Evolutionary conservation across 2,113 vertebrate species (phyloP).

Genomic region (Neoarius graeffei): DNA sequence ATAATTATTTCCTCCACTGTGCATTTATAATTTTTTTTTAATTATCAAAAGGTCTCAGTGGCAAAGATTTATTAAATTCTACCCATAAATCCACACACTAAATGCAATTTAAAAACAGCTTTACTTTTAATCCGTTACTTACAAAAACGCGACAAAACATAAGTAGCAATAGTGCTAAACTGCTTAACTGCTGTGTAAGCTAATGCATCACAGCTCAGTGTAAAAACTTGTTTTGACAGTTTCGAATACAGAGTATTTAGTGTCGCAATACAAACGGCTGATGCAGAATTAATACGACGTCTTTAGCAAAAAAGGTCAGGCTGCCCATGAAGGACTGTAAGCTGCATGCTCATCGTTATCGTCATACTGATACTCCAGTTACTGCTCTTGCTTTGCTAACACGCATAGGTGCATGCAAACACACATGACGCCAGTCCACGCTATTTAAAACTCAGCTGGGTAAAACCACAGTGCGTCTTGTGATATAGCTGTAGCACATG

Average conservation of each 20-base stretch:
- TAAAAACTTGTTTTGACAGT: background rate
- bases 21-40: too few species aligned
- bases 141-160: background rate
- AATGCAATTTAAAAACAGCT: background rate
- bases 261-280: background rate
- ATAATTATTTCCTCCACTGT: too few species aligned
- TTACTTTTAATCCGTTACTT: background rate
- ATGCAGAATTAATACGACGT: background rate
- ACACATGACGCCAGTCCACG: background rate
- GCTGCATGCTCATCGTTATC: background rate
- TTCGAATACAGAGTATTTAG: background rate
- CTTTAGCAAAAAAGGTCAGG: background rate
- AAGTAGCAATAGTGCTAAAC: background rate
- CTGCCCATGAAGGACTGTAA: background rate
- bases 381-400: constrained; percentile 14
- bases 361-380: background rate
- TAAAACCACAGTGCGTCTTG: background rate
- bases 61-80: too few species aligned
- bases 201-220: background rate
- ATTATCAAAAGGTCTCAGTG: too few species aligned
- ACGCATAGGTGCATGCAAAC: background rate
- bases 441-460: constrained; percentile 26
- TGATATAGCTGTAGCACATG: background rate
- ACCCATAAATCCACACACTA: background rate
- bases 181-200: background rate